phyloP scores from a whole-genome alignment of 2,797 vertebrate genomes.

The Xenentodon cancila region DNA sequence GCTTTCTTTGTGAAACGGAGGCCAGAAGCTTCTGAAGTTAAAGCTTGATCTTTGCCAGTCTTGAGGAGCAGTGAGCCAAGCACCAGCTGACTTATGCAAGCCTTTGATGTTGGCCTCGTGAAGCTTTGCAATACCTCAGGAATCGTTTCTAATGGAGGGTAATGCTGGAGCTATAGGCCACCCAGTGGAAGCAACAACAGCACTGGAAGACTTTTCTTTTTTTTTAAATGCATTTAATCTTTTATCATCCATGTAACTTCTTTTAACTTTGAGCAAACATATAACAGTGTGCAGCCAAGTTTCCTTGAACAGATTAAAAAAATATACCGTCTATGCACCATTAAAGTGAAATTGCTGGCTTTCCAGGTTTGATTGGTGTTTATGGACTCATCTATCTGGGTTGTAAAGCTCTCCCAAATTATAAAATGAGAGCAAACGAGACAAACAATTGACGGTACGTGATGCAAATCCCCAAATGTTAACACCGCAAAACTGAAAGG shows the following conservation, averaged over 20 bases:
- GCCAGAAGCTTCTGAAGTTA: constrained; percentile 64
- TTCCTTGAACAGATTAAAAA: constrained; percentile 31
- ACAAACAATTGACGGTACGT: too few species aligned
- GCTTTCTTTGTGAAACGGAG: constrained; percentile 51
- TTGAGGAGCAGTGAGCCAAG: constrained; percentile 52
- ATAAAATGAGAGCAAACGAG: too few species aligned
- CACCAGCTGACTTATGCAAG: constrained; percentile 64
- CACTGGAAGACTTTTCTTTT: not conserved
- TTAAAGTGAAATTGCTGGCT: constrained; percentile 5
- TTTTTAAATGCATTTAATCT: constrained; percentile 26
- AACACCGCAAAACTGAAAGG: too few species aligned
- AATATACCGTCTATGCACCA: constrained; percentile 11
- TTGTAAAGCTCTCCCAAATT: too few species aligned
- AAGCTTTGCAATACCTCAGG: constrained; percentile 9
- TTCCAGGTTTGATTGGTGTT: constrained; percentile 19
- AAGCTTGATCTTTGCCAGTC: constrained; percentile 38
- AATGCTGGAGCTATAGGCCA: constrained; percentile 38
- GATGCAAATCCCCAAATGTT: too few species aligned
- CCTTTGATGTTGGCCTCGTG: constrained; percentile 55
- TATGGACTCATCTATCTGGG: constrained; percentile 16
- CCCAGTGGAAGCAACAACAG: constrained; percentile 17
- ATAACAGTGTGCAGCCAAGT: constrained; percentile 13
- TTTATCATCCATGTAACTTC: constrained; percentile 41
- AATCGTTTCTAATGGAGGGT: constrained; percentile 22
- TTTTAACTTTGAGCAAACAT: constrained; percentile 35